Evolutionary conservation across 2,888 invertebrate genomes (phyloP).

Genomic region (Hesperia comma): DNA sequence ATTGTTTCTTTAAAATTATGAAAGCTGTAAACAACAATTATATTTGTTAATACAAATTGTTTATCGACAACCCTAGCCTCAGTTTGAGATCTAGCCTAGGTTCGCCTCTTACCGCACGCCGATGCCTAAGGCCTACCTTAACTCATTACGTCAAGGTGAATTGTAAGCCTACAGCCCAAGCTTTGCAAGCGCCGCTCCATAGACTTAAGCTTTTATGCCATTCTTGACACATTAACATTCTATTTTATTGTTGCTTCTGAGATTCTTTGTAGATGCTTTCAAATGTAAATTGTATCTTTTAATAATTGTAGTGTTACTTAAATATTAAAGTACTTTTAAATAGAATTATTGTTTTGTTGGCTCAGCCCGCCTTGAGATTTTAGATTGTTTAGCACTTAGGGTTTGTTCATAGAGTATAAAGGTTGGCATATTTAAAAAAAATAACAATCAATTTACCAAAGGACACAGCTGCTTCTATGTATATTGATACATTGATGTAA

Average conservation of each 20-base stretch:
- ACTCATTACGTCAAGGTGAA: slow-evolving; percentile 77
- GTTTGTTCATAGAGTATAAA: too few relatives aligned
- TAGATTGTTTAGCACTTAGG: too few relatives aligned
- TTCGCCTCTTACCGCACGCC: slow-evolving; percentile 75
- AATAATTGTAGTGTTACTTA: too few relatives aligned
- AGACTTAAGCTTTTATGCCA: slow-evolving; percentile 33
- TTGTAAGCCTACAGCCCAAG: slow-evolving; percentile 49
- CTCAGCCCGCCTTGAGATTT: too few relatives aligned
- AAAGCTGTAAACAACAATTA: too few relatives aligned
- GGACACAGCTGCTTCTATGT: too few relatives aligned
- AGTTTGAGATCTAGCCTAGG: slow-evolving; percentile 78
- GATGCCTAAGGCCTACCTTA: slow-evolving; percentile 67
- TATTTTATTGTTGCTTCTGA: slow-evolving; percentile 15
- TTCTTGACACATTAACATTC: slow-evolving; percentile 23
- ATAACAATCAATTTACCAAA: neutral
- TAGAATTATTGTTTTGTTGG: too few relatives aligned
- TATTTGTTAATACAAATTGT: slow-evolving; percentile 13
- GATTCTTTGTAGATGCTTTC: neutral
- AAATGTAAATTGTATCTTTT: too few relatives aligned
- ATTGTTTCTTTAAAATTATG: too few relatives aligned
- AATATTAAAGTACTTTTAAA: too few relatives aligned
- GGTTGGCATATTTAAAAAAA: neutral
- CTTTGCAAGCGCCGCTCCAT: slow-evolving; percentile 31
- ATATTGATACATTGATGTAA: too few relatives aligned
- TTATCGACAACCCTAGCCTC: slow-evolving; percentile 22